Evolutionary conservation across 35 echinoderm and acorn worm species (phyloP).

Genomic region (Patiria miniata): DNA sequence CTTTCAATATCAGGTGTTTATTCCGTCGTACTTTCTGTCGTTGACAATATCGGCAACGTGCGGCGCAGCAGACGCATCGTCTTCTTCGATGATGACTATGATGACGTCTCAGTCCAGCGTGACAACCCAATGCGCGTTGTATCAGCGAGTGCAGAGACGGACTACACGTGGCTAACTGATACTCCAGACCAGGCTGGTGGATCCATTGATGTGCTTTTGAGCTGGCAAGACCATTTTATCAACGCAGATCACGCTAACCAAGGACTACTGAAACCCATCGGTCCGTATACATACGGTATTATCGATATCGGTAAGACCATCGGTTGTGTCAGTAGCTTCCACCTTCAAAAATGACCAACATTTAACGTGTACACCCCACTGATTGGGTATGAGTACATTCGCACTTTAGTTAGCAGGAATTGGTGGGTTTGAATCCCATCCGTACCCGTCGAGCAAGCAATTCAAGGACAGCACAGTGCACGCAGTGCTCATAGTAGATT

Average conservation of each 20-base stretch:
- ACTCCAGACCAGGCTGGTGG: neutral
- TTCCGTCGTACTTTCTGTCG: conserved; percentile 23
- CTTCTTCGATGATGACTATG: conserved; percentile 22
- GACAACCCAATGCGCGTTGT: neutral
- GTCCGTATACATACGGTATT: neutral
- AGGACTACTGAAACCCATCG: neutral
- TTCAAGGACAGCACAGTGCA: too few species aligned
- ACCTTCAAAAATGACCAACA: too few species aligned
- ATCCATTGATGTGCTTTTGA: neutral
- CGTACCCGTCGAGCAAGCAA: too few species aligned
- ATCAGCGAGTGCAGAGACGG: neutral
- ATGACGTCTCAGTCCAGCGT: neutral
- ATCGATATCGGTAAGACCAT: neutral
- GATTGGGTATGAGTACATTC: too few species aligned
- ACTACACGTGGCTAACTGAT: conserved; percentile 31
- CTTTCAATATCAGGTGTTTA: conserved; percentile 32
- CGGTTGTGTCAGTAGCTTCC: too few species aligned
- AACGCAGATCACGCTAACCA: neutral
- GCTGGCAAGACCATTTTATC: neutral
- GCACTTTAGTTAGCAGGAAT: too few species aligned
- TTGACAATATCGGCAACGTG: conserved; percentile 31
- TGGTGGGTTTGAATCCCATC: too few species aligned
- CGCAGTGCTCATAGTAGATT: too few species aligned
- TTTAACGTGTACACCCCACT: too few species aligned
- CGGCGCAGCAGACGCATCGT: conserved; percentile 17